A percentile compares a stretch with the other conserved stretches of the same genome.
Evolutionary conservation across 1,140 invertebrate genomes (phyloP).

Genomic region (Diorhabda sublineata): DNA sequence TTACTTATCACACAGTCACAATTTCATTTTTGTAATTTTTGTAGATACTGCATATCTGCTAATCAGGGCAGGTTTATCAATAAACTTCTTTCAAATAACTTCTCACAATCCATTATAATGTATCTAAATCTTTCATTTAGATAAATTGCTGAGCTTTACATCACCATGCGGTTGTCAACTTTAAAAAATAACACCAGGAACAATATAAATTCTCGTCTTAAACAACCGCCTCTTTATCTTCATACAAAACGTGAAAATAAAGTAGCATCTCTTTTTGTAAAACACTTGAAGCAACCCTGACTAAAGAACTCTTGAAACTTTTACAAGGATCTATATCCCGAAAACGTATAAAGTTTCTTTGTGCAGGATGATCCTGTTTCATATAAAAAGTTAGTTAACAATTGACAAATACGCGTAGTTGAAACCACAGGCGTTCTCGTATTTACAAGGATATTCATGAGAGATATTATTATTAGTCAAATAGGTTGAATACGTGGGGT

Average conservation of each 20-base stretch:
- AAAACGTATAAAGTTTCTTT: background rate
- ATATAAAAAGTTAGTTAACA: background rate
- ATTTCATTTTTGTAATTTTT: no score
- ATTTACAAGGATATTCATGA: no score
- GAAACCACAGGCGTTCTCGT: background rate
- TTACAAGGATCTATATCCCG: background rate
- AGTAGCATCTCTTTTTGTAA: background rate
- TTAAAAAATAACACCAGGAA: background rate
- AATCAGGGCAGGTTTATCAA: no score
- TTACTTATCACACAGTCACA: no score
- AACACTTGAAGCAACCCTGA: conserved; percentile 1
- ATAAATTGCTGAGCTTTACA: no score
- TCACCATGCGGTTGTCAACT: no score
- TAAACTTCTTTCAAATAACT: no score
- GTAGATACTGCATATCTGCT: no score
- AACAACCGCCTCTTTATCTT: background rate
- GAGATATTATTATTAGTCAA: no score
- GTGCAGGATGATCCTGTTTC: background rate
- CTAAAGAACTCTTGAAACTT: background rate
- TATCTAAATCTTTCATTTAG: no score
- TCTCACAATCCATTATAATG: no score
- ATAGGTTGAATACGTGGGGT: no score
- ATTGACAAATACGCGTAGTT: conserved; percentile 2
- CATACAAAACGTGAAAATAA: background rate
- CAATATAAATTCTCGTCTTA: background rate